Evolutionary conservation across 2,113 vertebrate species (phyloP).

Genomic region (Erpornis zantholeuca): DNA sequence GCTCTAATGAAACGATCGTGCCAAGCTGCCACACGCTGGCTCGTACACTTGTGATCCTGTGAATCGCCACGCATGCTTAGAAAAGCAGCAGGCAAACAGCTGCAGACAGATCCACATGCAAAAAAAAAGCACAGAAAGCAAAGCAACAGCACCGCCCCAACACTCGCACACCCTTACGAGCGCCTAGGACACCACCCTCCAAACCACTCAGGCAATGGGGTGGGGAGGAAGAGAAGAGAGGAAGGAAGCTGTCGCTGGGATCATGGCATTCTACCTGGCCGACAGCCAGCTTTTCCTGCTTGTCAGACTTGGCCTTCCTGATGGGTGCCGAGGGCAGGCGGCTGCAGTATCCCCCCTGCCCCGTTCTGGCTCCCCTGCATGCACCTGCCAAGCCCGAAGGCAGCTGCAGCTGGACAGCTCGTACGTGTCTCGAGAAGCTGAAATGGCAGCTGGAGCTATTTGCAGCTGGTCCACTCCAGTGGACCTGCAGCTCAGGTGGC

Average conservation of each 20-base stretch:
- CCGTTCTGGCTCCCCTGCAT: not conserved
- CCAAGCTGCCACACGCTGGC: not conserved
- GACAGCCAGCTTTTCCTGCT: not conserved
- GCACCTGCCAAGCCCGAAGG: not conserved
- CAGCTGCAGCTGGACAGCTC: not conserved
- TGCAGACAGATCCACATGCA: not conserved
- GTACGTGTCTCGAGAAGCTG: rapidly evolving
- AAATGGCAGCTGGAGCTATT: not conserved
- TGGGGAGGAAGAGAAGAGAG: not conserved
- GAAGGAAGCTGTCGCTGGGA: constrained; percentile 22
- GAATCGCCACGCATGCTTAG: not conserved
- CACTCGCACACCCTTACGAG: rapidly evolving
- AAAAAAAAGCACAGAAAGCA: not conserved
- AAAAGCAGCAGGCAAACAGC: not conserved
- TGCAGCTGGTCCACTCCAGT: not conserved
- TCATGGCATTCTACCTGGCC: not conserved
- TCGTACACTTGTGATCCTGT: rapidly evolving
- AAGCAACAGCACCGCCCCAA: not conserved
- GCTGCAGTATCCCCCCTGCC: not conserved
- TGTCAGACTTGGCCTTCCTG: not conserved
- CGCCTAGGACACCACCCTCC: not conserved
- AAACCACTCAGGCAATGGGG: not conserved
- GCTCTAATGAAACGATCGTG: not conserved
- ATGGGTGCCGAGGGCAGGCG: not conserved
- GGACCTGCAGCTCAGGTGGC: not conserved